Conservation (phyloP, 1,140 invertebrate species). For the Drepana arcuata region DNA sequence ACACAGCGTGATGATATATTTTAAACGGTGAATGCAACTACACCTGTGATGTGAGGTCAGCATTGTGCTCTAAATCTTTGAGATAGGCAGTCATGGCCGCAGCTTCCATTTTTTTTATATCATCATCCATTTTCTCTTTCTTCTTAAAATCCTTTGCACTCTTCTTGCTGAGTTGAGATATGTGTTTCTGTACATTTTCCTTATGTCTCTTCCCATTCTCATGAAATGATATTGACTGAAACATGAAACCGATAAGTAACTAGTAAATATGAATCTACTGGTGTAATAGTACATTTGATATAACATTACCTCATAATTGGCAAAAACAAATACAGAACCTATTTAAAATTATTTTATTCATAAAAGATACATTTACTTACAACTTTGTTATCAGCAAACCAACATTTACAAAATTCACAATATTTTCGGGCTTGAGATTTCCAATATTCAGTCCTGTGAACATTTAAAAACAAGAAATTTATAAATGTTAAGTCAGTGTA, state of each 20-base stretch:
- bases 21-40: no score
- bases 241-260: no score
- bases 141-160: constrained; percentile 85
- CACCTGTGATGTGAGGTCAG: constrained; percentile 80
- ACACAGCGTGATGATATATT: no score
- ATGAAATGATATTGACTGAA: constrained; percentile 93
- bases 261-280: no score
- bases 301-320: no score
- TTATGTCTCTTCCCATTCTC: constrained; percentile 95
- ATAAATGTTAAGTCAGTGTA: no score
- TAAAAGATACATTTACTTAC: constrained; percentile 80
- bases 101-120: constrained; percentile 92
- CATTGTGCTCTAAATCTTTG: constrained; percentile 82
- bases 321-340: no score
- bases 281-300: no score
- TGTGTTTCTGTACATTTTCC: constrained; percentile 90
- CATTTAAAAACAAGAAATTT: no score
- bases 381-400: constrained; percentile 97
- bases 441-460: constrained; percentile 94
- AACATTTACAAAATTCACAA: constrained; percentile 98
- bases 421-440: constrained; percentile 96
- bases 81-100: constrained; percentile 88
- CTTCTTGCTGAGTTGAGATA: constrained; percentile 89
- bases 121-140: constrained; percentile 82
- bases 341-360: no score